A percentile compares a stretch with the other conserved stretches of the same genome.
Evolutionary conservation across 2,797 vertebrate species (phyloP).

Genomic region (Eulemur albifrons): DNA sequence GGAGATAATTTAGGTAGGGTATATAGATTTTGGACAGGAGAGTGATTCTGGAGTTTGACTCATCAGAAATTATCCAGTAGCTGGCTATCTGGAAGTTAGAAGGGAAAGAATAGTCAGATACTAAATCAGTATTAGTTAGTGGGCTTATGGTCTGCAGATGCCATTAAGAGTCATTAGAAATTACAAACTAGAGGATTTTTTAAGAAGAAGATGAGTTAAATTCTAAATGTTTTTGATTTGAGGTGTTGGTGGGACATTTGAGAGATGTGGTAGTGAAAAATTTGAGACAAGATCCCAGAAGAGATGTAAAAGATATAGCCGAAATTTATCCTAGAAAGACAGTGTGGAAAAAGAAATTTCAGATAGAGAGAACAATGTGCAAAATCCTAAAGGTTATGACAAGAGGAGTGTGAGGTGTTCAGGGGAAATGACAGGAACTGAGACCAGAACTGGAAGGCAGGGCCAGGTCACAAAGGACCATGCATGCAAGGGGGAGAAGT

Average conservation of each 20-base stretch:
- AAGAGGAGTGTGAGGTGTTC: not conserved
- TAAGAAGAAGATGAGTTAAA: not conserved
- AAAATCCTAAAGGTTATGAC: not conserved
- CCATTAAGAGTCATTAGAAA: not conserved
- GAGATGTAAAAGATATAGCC: not conserved
- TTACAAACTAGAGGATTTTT: not conserved
- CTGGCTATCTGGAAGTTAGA: not conserved
- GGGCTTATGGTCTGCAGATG: not conserved
- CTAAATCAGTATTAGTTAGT: not conserved
- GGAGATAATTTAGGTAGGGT: not conserved
- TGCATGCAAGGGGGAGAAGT: not conserved
- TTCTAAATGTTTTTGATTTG: not conserved
- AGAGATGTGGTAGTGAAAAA: not conserved
- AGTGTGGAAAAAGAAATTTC: not conserved
- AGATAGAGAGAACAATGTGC: constrained; percentile 26
- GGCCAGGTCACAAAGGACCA: not conserved
- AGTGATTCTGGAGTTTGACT: not conserved
- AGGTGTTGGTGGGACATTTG: constrained; percentile 20
- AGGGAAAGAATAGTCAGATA: not conserved
- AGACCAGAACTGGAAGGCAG: not conserved
- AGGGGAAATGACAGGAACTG: not conserved
- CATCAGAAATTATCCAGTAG: not conserved
- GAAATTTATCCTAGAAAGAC: not conserved
- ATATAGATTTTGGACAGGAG: not conserved
- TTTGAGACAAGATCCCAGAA: not conserved